These are phyloP conservation scores for Fopius arisanus DNA, from an alignment of 1,140 invertebrate genomes.

Conservation along the genomic window DNA sequence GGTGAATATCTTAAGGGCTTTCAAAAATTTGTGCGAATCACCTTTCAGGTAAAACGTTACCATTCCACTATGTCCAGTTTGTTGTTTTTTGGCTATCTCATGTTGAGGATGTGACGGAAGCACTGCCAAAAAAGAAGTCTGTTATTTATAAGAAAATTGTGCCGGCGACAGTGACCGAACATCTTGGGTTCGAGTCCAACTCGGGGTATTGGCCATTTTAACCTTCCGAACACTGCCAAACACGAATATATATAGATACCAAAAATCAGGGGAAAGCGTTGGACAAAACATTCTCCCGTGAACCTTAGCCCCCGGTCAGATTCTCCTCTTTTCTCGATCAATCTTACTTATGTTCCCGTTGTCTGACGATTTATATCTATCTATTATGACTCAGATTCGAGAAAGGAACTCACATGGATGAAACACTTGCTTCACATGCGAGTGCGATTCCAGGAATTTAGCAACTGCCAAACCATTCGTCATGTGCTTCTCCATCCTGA, in stretches of 20 bases:
- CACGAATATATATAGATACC: no score
- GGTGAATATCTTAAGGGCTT: slow-evolving; percentile 81
- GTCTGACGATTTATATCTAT: slow-evolving; percentile 18
- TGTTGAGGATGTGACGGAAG: slow-evolving; percentile 93
- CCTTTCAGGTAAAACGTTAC: slow-evolving; percentile 89
- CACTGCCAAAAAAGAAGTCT: slow-evolving; percentile 64
- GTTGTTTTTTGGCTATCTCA: slow-evolving; percentile 83
- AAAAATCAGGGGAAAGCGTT: no score
- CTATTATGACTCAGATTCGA: no score
- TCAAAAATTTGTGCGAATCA: slow-evolving; percentile 81
- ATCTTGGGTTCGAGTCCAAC: no score
- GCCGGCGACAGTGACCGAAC: no score
- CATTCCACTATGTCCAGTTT: slow-evolving; percentile 91
- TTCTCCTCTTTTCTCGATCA: no score
- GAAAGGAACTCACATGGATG: slow-evolving; percentile 83
- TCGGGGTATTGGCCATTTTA: no score
- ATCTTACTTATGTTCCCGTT: no score
- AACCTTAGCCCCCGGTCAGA: no score
- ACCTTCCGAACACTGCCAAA: no score
- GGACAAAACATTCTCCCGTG: no score
- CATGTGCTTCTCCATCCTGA: slow-evolving; percentile 92
- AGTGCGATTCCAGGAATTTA: slow-evolving; percentile 80
- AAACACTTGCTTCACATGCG: slow-evolving; percentile 80
- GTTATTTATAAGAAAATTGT: no score
- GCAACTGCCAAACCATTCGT: slow-evolving; percentile 81